phyloP scores from a whole-genome alignment of 2,113 vertebrate species.

The Theristicus caerulescens region DNA sequence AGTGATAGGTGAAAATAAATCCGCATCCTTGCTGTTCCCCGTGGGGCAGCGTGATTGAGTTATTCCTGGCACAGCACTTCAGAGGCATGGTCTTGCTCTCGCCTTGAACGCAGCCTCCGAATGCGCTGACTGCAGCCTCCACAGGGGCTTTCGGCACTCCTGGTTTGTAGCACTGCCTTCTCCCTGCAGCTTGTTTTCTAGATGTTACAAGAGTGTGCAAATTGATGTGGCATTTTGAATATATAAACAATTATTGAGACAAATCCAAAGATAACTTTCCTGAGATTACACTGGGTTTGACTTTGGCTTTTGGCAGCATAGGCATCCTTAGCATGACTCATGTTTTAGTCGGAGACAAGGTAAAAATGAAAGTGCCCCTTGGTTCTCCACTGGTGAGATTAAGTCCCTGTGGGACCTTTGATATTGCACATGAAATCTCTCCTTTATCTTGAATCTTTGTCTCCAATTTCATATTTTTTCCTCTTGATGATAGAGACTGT shows the following conservation, averaged over 20 bases:
- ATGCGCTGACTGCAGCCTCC: not conserved
- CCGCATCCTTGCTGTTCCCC: fast-evolving
- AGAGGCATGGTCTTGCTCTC: not conserved
- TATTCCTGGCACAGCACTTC: not conserved
- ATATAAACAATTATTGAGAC: not conserved
- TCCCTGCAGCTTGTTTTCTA: not conserved
- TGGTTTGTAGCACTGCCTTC: not conserved
- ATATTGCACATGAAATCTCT: not conserved
- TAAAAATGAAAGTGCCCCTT: not conserved
- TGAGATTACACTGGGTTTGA: not conserved
- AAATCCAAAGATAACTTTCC: not conserved
- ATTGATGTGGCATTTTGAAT: not conserved
- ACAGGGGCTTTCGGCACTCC: fast-evolving
- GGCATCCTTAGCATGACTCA: not conserved
- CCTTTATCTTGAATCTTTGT: not conserved
- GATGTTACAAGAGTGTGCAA: not conserved
- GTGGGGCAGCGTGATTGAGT: fast-evolving
- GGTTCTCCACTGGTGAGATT: not conserved
- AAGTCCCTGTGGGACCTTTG: not conserved
- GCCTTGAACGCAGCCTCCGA: not conserved
- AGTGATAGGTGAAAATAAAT: not conserved
- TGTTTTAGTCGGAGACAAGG: not conserved
- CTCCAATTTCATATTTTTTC: not conserved
- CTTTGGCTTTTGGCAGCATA: not conserved
- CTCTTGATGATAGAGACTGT: not conserved